phyloP scores from a whole-genome alignment of 2,113 vertebrate genomes.

The Mellivora capensis region DNA sequence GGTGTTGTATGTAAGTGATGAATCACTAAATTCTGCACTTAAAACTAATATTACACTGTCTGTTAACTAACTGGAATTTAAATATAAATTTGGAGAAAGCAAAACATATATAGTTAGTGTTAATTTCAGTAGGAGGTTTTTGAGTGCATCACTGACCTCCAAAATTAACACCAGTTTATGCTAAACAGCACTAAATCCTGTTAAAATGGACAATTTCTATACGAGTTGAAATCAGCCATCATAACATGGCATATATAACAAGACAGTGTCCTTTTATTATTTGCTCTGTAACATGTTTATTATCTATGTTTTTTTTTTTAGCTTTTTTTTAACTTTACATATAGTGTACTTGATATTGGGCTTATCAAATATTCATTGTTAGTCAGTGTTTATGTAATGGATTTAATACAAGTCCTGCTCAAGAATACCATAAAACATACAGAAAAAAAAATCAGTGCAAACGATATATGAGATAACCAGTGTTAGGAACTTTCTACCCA shows the following conservation, averaged over 20 bases:
- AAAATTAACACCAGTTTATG: neutral
- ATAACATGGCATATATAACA: neutral
- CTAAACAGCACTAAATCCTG: neutral
- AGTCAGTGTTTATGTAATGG: neutral
- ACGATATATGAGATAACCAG: neutral
- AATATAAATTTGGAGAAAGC: neutral
- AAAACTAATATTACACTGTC: neutral
- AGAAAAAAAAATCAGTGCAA: neutral
- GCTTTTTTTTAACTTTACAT: neutral
- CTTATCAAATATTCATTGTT: neutral
- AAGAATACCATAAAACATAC: neutral
- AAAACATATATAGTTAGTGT: neutral
- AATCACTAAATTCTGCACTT: neutral
- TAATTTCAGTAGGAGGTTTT: conserved; percentile 28
- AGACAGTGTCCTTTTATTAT: neutral
- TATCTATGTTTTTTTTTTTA: neutral
- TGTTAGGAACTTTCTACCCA: neutral
- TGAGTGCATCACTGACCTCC: neutral
- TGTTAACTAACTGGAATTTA: neutral
- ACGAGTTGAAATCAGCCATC: neutral
- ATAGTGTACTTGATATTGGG: neutral
- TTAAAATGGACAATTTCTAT: neutral
- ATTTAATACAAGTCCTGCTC: neutral
- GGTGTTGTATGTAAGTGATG: neutral
- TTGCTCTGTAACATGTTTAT: neutral